phyloP scores from a whole-genome alignment of 2,888 invertebrate species.

The Eucera pruinosa region DNA sequence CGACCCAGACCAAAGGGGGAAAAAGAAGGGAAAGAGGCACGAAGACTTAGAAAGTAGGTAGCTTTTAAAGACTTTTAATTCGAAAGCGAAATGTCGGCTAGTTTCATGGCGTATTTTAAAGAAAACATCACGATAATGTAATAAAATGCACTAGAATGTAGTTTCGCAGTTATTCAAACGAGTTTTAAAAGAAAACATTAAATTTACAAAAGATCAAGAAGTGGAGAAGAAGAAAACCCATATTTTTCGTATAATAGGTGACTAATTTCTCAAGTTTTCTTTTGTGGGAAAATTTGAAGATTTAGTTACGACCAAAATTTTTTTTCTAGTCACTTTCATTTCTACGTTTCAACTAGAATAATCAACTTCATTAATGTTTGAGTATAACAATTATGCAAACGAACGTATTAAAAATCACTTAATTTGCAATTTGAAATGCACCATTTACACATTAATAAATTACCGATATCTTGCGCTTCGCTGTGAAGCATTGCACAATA shows the following conservation, averaged over 20 bases:
- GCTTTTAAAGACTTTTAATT: constrained; percentile 69
- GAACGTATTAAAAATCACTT: no score
- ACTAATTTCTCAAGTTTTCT: no score
- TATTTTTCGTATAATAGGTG: no score
- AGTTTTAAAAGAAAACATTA: no score
- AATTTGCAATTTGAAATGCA: background rate
- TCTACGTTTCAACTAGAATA: no score
- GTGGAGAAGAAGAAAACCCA: no score
- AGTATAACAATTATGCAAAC: no score
- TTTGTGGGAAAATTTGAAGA: no score
- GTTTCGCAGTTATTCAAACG: background rate
- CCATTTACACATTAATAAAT: background rate
- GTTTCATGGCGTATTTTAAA: constrained; percentile 32
- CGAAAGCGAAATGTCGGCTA: constrained; percentile 38
- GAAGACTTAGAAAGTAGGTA: constrained; percentile 29
- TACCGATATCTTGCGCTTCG: background rate
- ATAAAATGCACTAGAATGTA: constrained; percentile 30
- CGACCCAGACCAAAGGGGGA: background rate
- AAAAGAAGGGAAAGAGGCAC: background rate
- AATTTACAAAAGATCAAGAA: no score
- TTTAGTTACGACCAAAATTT: no score
- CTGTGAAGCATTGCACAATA: background rate
- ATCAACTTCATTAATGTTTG: no score
- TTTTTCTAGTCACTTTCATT: no score
- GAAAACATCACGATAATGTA: constrained; percentile 21